A percentile compares a stretch with the other conserved stretches of the same genome.
Conservation (phyloP, 64 coral and sea anemone species). For the Hydrozoanthus tunicans region DNA sequence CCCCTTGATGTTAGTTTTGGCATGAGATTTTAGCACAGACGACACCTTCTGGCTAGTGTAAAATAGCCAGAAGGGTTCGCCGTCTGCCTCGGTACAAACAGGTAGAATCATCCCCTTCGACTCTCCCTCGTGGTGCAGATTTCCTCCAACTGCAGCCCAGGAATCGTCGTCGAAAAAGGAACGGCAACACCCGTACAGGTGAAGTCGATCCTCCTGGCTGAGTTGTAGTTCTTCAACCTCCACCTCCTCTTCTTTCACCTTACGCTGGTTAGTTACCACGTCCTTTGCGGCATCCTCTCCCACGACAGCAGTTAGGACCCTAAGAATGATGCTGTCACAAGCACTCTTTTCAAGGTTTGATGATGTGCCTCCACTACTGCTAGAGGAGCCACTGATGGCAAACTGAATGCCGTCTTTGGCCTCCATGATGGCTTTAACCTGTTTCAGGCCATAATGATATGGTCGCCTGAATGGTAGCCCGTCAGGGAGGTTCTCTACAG, state of each 20-base stretch:
- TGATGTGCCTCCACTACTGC: not conserved
- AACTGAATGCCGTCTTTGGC: conserved; percentile 7
- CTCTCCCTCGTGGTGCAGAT: conserved; percentile 4
- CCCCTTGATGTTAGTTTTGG: conserved; percentile 43
- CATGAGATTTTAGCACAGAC: not conserved
- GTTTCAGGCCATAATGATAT: conserved; percentile 36
- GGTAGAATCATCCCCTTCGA: conserved; percentile 7
- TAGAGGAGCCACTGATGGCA: not conserved
- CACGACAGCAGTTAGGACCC: conserved; percentile 21
- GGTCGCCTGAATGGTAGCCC: conserved; percentile 17
- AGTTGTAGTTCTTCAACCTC: conserved; percentile 48
- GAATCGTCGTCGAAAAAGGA: too few relatives aligned
- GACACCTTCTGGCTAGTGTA: not conserved
- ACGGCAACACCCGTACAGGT: too few relatives aligned
- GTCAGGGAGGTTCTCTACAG: conserved; percentile 30
- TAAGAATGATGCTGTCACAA: not conserved
- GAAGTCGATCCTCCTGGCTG: too few relatives aligned
- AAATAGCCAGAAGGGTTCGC: conserved; percentile 56
- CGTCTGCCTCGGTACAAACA: conserved; percentile 44
- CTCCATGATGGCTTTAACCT: conserved; percentile 37
- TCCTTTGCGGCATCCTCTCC: conserved; percentile 12
- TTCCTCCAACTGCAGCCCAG: conserved; percentile 45
- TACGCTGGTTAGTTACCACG: not conserved
- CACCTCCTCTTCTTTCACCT: conserved; percentile 35
- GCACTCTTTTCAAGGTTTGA: not conserved